Conservation (phyloP, 2,888 invertebrate genomes). For the Nasonia oneida region DNA sequence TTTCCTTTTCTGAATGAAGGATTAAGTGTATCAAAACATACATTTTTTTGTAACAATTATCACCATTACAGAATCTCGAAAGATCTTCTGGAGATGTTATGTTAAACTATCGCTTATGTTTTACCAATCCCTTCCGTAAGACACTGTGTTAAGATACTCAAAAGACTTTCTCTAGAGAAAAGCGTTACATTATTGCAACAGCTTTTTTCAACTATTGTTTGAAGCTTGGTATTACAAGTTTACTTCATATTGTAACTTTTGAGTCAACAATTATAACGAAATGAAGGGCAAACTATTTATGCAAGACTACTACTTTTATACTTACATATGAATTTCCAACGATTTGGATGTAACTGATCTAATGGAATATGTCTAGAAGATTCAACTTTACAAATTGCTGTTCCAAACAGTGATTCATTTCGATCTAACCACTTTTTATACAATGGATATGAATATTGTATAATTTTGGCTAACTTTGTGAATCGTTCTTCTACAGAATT, state of each 20-base stretch:
- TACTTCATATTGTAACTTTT: background rate
- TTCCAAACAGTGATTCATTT: slow-evolving; percentile 69
- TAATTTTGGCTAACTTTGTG: slow-evolving; percentile 73
- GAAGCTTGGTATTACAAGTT: slow-evolving; percentile 7
- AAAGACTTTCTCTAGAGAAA: slow-evolving; percentile 12
- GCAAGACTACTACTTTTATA: slow-evolving; percentile 62
- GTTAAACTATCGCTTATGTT: slow-evolving; percentile 40
- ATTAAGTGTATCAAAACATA: slow-evolving; percentile 51
- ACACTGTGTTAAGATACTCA: slow-evolving; percentile 23
- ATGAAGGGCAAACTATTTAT: slow-evolving; percentile 42
- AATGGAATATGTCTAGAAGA: slow-evolving; percentile 71
- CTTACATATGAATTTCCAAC: slow-evolving; percentile 78
- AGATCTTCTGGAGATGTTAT: slow-evolving; percentile 53
- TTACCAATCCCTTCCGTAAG: slow-evolving; percentile 41
- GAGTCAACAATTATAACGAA: slow-evolving; percentile 27
- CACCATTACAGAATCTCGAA: slow-evolving; percentile 40
- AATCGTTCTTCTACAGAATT: slow-evolving; percentile 72
- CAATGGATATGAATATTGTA: slow-evolving; percentile 74
- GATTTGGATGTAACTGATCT: slow-evolving; percentile 72
- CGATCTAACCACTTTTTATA: slow-evolving; percentile 75
- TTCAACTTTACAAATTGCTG: slow-evolving; percentile 74
- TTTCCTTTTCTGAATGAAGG: slow-evolving; percentile 52
- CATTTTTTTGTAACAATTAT: slow-evolving; percentile 39
- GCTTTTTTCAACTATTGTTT: slow-evolving; percentile 4
- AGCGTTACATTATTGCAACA: slow-evolving; percentile 27